These are phyloP conservation scores for Hemiscyllium ocellatum DNA, from an alignment of 2,113 vertebrate genomes.

Conservation along the genomic window DNA sequence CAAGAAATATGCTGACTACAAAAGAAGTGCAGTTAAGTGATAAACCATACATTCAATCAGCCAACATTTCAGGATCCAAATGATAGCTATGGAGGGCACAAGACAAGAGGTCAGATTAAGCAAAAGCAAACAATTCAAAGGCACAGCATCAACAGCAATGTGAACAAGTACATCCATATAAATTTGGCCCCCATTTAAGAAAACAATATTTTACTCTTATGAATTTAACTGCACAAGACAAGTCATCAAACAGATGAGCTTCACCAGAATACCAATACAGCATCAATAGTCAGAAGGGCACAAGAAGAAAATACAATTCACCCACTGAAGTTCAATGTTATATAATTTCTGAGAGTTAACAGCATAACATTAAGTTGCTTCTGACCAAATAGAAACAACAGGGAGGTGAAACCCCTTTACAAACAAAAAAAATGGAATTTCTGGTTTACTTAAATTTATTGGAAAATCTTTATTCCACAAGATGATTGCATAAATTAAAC, in stretches of 20 bases:
- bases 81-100: neutral
- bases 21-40: neutral
- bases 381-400: neutral
- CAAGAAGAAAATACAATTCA: neutral
- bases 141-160: neutral
- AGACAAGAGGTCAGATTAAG: neutral
- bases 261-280: neutral
- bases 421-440: neutral
- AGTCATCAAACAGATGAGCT: neutral
- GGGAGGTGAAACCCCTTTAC: neutral
- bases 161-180: neutral
- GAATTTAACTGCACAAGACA: neutral
- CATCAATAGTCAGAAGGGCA: neutral
- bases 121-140: constrained; percentile 26
- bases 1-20: neutral
- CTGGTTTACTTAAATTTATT: neutral
- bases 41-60: neutral
- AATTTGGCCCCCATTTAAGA: neutral
- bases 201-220: neutral
- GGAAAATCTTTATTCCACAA: neutral
- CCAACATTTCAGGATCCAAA: constrained; percentile 9
- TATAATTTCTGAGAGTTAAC: neutral
- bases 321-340: neutral
- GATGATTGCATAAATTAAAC: neutral
- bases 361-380: neutral